Evolutionary conservation across 2,113 vertebrate genomes (phyloP).

Genomic region (Phycodurus eques): DNA sequence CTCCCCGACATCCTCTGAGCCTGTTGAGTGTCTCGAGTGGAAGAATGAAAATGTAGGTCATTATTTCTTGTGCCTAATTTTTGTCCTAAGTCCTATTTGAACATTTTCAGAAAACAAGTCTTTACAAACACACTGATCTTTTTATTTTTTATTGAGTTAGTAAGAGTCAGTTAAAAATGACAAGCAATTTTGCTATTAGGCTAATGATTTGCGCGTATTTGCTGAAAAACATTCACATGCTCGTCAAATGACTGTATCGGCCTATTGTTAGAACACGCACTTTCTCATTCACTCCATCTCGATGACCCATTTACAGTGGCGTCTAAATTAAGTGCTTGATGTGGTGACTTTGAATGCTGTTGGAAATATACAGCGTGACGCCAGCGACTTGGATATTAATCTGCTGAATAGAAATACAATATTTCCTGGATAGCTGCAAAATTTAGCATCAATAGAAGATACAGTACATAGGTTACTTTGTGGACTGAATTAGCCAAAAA

Average conservation of each 20-base stretch:
- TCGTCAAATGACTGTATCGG: constrained; percentile 29
- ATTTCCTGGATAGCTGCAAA: background rate
- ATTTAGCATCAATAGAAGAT: background rate
- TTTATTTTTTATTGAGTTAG: background rate
- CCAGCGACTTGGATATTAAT: background rate
- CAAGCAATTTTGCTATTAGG: background rate
- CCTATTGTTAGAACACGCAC: constrained; percentile 24
- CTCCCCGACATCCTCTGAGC: background rate
- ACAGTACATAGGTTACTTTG: background rate
- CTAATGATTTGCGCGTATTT: constrained; percentile 1
- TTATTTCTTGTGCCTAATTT: constrained; percentile 11
- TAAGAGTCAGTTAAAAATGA: background rate
- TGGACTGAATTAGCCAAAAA: no score
- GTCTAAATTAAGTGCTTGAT: constrained; percentile 37
- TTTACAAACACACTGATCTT: background rate
- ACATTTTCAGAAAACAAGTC: background rate
- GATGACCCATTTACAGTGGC: constrained; percentile 61
- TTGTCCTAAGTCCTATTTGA: background rate
- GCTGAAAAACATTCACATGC: constrained; percentile 24
- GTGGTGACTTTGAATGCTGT: constrained; percentile 21
- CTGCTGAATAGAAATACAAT: background rate
- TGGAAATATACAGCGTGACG: background rate
- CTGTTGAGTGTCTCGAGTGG: background rate
- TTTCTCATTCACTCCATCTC: constrained; percentile 13
- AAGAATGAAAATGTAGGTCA: constrained; percentile 18